A percentile compares a stretch with the other conserved stretches of the same genome.
Conservation (phyloP, 2,888 invertebrate genomes). For the Chesias legatella region DNA sequence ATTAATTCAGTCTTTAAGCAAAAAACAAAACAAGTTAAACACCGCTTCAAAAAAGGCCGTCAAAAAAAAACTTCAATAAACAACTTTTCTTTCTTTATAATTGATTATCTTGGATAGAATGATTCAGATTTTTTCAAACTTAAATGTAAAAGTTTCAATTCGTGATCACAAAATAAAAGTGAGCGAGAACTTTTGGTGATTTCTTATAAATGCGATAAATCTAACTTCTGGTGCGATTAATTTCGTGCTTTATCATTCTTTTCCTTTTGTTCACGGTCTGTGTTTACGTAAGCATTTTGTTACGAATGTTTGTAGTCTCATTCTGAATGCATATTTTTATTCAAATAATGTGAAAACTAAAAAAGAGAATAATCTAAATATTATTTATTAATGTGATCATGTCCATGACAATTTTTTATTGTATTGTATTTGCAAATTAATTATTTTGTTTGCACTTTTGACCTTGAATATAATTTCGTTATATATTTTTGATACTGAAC, state of each 20-base stretch:
- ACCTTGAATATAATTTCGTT: no score
- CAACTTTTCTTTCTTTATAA: slow-evolving; percentile 65
- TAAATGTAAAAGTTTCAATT: slow-evolving; percentile 72
- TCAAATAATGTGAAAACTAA: no score
- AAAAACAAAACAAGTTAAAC: slow-evolving; percentile 30
- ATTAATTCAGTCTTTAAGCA: slow-evolving; percentile 20
- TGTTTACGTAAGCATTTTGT: slow-evolving; percentile 30
- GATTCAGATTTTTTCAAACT: slow-evolving; percentile 69
- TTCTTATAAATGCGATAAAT: slow-evolving; percentile 59
- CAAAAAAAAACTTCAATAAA: slow-evolving; percentile 51
- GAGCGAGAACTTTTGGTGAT: slow-evolving; percentile 60
- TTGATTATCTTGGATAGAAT: slow-evolving; percentile 65
- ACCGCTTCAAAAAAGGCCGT: slow-evolving; percentile 34
- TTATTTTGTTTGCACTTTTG: no score
- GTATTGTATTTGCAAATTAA: no score
- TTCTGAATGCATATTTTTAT: no score
- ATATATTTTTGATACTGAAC: no score
- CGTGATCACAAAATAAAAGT: slow-evolving; percentile 71
- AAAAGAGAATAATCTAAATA: no score
- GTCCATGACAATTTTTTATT: no score
- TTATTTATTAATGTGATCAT: no score
- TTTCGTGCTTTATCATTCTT: slow-evolving; percentile 44
- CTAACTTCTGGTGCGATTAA: slow-evolving; percentile 49
- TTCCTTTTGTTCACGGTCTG: slow-evolving; percentile 29
- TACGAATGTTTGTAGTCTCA: slow-evolving; percentile 25